Conservation (phyloP, 2,113 vertebrate genomes). For the Phaethon lepturus region DNA sequence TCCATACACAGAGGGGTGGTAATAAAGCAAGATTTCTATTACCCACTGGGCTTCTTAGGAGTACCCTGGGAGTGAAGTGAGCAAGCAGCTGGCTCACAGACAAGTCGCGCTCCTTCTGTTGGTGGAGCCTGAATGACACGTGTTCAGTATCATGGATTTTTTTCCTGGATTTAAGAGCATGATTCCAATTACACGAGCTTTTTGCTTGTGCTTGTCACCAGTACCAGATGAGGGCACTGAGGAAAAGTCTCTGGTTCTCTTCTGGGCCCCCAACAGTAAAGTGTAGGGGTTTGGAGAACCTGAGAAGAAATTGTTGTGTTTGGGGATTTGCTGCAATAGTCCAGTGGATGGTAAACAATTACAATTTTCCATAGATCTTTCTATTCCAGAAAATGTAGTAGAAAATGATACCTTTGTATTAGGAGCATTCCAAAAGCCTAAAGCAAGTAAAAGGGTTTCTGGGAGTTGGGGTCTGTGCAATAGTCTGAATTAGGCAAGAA, state of each 20-base stretch:
- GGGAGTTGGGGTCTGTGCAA: neutral
- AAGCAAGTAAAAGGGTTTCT: neutral
- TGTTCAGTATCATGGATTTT: neutral
- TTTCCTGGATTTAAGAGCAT: neutral
- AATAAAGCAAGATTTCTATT: neutral
- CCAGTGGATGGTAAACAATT: neutral
- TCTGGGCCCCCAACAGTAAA: fast-evolving
- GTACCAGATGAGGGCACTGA: neutral
- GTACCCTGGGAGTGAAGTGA: neutral
- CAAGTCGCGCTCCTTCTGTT: neutral
- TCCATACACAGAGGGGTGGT: neutral
- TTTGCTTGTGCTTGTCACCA: neutral
- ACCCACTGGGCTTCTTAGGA: neutral
- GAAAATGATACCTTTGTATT: neutral
- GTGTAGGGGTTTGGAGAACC: neutral
- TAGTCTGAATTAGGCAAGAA: neutral
- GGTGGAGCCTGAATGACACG: neutral
- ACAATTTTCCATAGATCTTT: neutral
- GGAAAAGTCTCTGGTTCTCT: neutral
- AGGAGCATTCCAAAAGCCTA: neutral
- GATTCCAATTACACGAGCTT: neutral
- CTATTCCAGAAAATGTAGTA: neutral
- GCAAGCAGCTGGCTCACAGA: neutral
- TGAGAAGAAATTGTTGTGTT: neutral
- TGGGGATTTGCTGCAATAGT: neutral